Evolutionary conservation across 2,797 vertebrate genomes (phyloP), one percentile per base, ranked within the genome.

Genomic region (Xenentodon cancila): DNA sequence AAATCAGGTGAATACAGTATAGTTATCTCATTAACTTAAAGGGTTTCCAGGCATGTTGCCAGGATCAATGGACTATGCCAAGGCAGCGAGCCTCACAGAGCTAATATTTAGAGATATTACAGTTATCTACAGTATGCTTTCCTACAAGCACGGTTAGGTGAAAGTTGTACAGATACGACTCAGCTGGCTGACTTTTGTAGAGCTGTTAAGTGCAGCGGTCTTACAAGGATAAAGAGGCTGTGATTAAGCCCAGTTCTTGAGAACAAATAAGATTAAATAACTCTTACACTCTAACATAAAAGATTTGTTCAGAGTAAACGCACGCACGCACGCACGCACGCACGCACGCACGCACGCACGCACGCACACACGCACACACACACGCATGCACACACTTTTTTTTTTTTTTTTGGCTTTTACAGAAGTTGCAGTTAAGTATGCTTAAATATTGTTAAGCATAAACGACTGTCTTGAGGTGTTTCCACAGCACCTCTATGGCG

Each of bases 11-110:
- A 80, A 62, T 49, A 20, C 71, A 73, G 54, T 58, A 50, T 58
- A 21, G 48, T 73, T 74, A 66, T 55, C 73, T 86, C 62, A 81
- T 85, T 84, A 77, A 84, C 82, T 81, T 81, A 80, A 87, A 81
- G 80, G 63, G n/a, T 64, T 85, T 72, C 86, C 57, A 77, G 86
- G 85, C 76, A 7, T 60, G 21, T 6, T 21, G 77, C 87, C 84
- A 88, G 57, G 51, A 52, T 7, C 5, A 30, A 45, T 47, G 54
- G 53, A 59, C 43, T 53, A 50, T 60, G 71, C 77, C 69, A 80
- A 77, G 53, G 49, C 61, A 69, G 51, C 32, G 53, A 80, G 70
- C 69, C 62, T 77, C 71, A 63, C 43, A 34, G 63, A 45, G 68
- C 37, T 75, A 60, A 77, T 84, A 80, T 84, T 84, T 78, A 67